A percentile compares a stretch with the other conserved stretches of the same genome.
Conservation (phyloP, 1,140 invertebrate species). For the Nomia melanderi region DNA sequence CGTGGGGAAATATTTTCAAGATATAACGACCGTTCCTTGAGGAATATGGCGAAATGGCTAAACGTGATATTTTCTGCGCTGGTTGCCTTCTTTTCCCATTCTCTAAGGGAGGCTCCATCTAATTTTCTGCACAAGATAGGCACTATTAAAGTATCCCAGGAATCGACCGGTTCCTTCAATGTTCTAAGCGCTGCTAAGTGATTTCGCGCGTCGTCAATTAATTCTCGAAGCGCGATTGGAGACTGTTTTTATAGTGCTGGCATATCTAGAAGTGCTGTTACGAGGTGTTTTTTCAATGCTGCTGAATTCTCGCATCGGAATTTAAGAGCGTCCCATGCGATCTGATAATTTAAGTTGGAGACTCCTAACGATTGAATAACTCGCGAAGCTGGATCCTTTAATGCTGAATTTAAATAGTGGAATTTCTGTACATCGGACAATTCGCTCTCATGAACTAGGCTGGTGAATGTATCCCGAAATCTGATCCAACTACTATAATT, state of each 20-base stretch:
- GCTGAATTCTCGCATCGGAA: neutral
- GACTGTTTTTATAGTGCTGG: neutral
- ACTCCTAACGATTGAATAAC: neutral
- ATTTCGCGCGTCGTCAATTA: neutral
- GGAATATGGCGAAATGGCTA: neutral
- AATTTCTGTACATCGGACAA: no score
- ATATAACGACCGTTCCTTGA: neutral
- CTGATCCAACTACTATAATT: conserved; percentile 11
- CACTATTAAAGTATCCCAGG: neutral
- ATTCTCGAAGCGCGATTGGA: neutral
- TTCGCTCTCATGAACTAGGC: neutral
- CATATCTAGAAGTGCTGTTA: neutral
- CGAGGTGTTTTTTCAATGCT: neutral
- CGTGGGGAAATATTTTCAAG: neutral
- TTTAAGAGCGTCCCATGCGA: neutral
- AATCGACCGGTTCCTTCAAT: neutral
- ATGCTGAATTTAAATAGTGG: neutral
- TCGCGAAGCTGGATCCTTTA: neutral
- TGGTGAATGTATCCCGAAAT: conserved; percentile 10
- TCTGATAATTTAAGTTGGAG: neutral
- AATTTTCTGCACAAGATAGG: neutral
- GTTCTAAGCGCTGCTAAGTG: neutral
- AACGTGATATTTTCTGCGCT: neutral
- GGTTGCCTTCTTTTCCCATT: neutral
- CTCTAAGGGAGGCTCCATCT: neutral